Evolutionary conservation across 2,888 invertebrate species (phyloP).

Genomic region (Eupithecia pulchellata): DNA sequence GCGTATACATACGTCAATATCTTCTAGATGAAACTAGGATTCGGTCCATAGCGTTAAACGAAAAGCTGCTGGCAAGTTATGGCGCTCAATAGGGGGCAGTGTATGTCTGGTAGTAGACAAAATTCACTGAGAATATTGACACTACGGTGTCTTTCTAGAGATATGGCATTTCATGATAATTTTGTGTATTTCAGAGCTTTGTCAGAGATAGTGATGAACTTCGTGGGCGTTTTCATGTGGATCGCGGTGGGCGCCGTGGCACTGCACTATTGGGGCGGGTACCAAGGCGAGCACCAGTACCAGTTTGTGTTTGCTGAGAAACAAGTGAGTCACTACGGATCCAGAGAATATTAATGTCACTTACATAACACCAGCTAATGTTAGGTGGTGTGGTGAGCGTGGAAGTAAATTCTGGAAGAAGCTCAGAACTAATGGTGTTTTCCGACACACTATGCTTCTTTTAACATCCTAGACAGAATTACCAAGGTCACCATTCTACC

Average conservation of each 20-base stretch:
- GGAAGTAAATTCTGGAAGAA: too few relatives aligned
- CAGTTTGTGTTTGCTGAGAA: slow-evolving; percentile 90
- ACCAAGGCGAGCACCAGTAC: slow-evolving; percentile 92
- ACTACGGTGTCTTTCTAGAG: slow-evolving; percentile 23
- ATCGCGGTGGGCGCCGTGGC: slow-evolving; percentile 94
- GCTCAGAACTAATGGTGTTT: too few relatives aligned
- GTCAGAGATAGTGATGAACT: slow-evolving; percentile 94
- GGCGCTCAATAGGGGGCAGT: neutral
- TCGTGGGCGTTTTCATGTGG: slow-evolving; percentile 93
- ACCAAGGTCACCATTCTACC: too few relatives aligned
- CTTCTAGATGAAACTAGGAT: neutral
- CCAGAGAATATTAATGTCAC: neutral
- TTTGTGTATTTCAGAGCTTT: slow-evolving; percentile 83
- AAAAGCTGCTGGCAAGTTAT: neutral
- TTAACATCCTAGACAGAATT: too few relatives aligned
- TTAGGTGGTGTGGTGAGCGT: neutral
- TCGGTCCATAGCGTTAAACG: neutral
- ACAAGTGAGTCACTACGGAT: slow-evolving; percentile 75
- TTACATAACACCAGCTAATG: neutral
- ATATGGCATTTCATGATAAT: neutral
- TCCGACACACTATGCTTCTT: too few relatives aligned
- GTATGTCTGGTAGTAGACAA: neutral
- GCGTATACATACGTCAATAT: too few relatives aligned
- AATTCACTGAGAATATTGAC: too few relatives aligned
- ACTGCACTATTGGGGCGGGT: slow-evolving; percentile 95